These are phyloP conservation scores for Epinephelus awoara DNA, from an alignment of 2,797 vertebrate genomes.

Conservation along the genomic window DNA sequence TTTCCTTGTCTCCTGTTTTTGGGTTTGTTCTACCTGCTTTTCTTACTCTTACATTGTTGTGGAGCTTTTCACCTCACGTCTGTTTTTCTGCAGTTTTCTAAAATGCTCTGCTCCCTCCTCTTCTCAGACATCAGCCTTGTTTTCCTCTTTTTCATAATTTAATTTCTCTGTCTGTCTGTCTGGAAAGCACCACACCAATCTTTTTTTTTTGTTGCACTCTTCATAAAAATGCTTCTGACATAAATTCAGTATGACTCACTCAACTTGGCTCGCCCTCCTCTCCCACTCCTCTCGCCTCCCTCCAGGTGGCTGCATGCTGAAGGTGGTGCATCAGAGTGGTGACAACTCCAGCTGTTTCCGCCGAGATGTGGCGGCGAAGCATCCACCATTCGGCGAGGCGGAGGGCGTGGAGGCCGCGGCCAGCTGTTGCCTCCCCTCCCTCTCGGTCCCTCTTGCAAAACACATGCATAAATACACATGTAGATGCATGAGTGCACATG, in stretches of 20 bases:
- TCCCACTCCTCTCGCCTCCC: constrained; percentile 20
- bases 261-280: constrained; percentile 11
- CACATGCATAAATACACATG: constrained; percentile 54
- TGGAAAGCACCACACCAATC: neutral
- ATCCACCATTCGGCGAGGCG: neutral
- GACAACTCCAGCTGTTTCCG: constrained; percentile 73
- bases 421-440: constrained; percentile 63
- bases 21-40: neutral
- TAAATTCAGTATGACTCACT: constrained; percentile 32
- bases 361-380: constrained; percentile 32
- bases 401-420: constrained; percentile 44
- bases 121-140: neutral
- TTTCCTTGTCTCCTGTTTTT: neutral
- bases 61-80: neutral
- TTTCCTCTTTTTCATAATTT: neutral
- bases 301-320: constrained; percentile 32
- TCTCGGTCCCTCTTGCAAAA: constrained; percentile 20
- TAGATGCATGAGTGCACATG: constrained; percentile 2
- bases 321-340: constrained; percentile 35
- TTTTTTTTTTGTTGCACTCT: neutral
- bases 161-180: neutral
- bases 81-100: neutral
- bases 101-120: neutral
- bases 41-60: neutral
- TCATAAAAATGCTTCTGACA: constrained; percentile 31